Conservation (phyloP, 1,140 invertebrate genomes). For the Trichonephila clavipes region DNA sequence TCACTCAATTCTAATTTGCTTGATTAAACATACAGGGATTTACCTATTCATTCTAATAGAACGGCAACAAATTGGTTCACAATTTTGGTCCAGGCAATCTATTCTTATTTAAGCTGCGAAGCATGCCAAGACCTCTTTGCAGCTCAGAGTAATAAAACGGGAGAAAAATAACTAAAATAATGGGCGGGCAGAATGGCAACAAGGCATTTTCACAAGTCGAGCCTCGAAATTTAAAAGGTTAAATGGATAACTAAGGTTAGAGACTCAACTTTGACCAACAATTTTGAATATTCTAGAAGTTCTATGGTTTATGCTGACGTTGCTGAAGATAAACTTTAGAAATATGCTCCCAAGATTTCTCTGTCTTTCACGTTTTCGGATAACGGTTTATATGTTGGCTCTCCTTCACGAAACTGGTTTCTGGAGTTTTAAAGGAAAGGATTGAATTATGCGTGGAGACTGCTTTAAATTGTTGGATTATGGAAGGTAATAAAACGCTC, state of each 20-base stretch:
- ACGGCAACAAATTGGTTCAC: not conserved
- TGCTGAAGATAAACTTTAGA: not conserved
- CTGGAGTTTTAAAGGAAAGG: not conserved
- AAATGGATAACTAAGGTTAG: not conserved
- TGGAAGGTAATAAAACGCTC: not conserved
- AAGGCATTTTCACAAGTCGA: not conserved
- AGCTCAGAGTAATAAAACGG: not conserved
- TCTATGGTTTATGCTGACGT: not conserved
- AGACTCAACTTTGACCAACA: not conserved
- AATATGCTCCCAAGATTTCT: not conserved
- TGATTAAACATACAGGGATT: slow-evolving; percentile 23
- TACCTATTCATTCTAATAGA: slow-evolving; percentile 18
- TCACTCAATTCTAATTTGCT: slow-evolving; percentile 25
- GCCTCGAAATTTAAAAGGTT: not conserved
- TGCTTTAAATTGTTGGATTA: not conserved
- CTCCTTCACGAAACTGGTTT: not conserved
- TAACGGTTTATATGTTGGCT: not conserved
- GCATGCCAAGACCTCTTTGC: not conserved
- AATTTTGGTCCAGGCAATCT: not conserved
- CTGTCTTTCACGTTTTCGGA: not conserved
- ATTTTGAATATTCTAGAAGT: not conserved
- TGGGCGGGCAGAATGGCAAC: not conserved
- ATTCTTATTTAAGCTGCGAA: slow-evolving; percentile 17
- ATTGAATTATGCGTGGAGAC: not conserved
- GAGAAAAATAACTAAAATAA: not conserved